Conservation (phyloP, 1,140 invertebrate genomes). For the Drosophila elegans region DNA sequence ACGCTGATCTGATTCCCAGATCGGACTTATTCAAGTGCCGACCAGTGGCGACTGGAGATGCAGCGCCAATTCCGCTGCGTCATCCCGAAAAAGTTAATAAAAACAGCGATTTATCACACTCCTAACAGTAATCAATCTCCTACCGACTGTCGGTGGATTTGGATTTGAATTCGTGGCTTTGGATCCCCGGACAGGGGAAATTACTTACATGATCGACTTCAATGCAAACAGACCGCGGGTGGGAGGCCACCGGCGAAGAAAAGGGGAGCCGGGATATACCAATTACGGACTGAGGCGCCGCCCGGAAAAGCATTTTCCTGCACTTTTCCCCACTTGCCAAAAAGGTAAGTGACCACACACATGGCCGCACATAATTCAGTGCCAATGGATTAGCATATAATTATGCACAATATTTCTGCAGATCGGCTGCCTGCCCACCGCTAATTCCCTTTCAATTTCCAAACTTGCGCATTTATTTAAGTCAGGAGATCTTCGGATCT, state of each 20-base stretch:
- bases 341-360: constrained; percentile 38
- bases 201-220: constrained; percentile 77
- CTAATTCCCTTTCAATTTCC: constrained; percentile 79
- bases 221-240: constrained; percentile 67
- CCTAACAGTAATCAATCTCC: constrained; percentile 76
- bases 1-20: constrained; percentile 80
- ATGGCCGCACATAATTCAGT: constrained; percentile 53
- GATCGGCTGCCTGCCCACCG: constrained; percentile 39
- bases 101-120: constrained; percentile 84
- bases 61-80: constrained; percentile 51
- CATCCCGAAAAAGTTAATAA: constrained; percentile 83
- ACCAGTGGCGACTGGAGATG: constrained; percentile 7
- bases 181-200: constrained; percentile 30
- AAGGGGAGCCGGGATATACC: constrained; percentile 5
- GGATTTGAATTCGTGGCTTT: constrained; percentile 15
- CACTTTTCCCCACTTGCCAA: background rate
- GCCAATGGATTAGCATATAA: constrained; percentile 72
- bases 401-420: constrained; percentile 77
- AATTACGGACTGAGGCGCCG: constrained; percentile 27
- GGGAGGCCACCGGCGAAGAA: constrained; percentile 21
- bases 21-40: constrained; percentile 58
- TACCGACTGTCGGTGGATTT: constrained; percentile 52
- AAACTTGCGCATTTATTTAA: constrained; percentile 82
- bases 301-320: constrained; percentile 6
- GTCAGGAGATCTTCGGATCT: constrained; percentile 56